Evolutionary conservation across 1,140 invertebrate genomes (phyloP).

Genomic region (Aphelinus atriplicis): DNA sequence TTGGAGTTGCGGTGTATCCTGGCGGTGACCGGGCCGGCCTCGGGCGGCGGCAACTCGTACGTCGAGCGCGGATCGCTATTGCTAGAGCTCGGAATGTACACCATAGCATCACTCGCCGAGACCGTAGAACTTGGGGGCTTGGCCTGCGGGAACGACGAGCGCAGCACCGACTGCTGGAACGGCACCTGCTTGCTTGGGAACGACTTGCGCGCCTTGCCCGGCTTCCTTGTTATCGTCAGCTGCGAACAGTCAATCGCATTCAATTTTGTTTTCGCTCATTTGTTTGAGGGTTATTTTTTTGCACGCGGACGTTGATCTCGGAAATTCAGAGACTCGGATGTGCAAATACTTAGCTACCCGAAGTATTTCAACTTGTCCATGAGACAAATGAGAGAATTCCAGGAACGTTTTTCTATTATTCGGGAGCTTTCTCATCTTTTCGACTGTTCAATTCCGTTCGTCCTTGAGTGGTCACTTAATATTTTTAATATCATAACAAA

Average conservation of each 20-base stretch:
- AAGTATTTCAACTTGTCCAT: too few relatives aligned
- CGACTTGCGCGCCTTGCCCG: constrained; percentile 57
- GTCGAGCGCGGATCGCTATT: constrained; percentile 42
- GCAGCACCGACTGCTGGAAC: background rate
- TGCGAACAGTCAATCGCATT: background rate
- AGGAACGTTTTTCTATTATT: too few relatives aligned
- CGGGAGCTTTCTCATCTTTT: too few relatives aligned
- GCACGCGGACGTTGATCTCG: background rate
- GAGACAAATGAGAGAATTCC: too few relatives aligned
- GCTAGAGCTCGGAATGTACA: constrained; percentile 46
- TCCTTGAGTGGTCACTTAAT: too few relatives aligned
- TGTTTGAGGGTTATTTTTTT: background rate
- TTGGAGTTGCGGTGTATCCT: constrained; percentile 56
- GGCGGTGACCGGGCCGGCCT: constrained; percentile 65
- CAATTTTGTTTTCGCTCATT: background rate
- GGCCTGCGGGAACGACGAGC: constrained; percentile 6
- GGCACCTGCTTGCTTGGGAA: constrained; percentile 52
- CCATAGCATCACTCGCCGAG: constrained; percentile 45
- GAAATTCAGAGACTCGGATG: too few relatives aligned
- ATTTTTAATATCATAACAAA: too few relatives aligned
- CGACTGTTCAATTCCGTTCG: too few relatives aligned
- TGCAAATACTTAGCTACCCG: too few relatives aligned
- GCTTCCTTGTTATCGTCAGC: constrained; percentile 42
- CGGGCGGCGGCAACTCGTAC: constrained; percentile 58
- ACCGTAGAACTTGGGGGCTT: background rate